Percentiles rank a stretch among this genome's conserved stretches.
Conservation (phyloP, 30 jellyfish, hydroid and myxozoan genomes). For the Aurelia aurita region DNA sequence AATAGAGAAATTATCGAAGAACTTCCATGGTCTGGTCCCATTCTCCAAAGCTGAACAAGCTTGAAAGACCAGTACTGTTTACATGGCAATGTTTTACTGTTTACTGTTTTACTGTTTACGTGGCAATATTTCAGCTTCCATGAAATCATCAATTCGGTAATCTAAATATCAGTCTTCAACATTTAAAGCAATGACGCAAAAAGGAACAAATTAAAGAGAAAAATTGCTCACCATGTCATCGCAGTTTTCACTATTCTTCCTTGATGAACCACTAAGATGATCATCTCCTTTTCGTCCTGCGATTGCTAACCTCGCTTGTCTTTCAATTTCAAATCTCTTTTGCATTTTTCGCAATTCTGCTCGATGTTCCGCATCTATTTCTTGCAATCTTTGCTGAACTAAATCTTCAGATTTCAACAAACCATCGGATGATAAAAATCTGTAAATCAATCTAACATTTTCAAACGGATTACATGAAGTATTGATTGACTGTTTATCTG, state of each 20-base stretch:
- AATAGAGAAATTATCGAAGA: too few relatives aligned
- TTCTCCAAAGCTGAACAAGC: too few relatives aligned
- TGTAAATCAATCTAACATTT: conserved; percentile 27
- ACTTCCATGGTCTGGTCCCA: too few relatives aligned
- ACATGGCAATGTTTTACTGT: too few relatives aligned
- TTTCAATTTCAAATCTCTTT: conserved; percentile 77
- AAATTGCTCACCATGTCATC: conserved; percentile 24
- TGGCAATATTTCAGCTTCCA: too few relatives aligned
- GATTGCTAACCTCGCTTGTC: conserved; percentile 77
- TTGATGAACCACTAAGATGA: conserved; percentile 14
- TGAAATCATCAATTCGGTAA: too few relatives aligned
- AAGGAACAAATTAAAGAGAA: neutral
- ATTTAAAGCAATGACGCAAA: too few relatives aligned
- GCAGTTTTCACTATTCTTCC: conserved; percentile 30
- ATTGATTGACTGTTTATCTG: conserved; percentile 7
- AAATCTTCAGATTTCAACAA: conserved; percentile 57
- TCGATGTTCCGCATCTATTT: conserved; percentile 59
- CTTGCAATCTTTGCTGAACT: conserved; percentile 66
- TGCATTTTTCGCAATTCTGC: conserved; percentile 71
- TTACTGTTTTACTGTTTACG: too few relatives aligned
- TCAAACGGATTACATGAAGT: conserved; percentile 15
- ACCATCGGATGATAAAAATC: conserved; percentile 84
- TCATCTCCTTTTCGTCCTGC: conserved; percentile 36
- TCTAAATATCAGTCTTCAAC: too few relatives aligned
- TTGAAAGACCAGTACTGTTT: too few relatives aligned